Percentiles rank a stretch among this genome's conserved stretches.
phyloP scores from a whole-genome alignment of 2,113 vertebrate species.

The Atlantisia rogersi region DNA sequence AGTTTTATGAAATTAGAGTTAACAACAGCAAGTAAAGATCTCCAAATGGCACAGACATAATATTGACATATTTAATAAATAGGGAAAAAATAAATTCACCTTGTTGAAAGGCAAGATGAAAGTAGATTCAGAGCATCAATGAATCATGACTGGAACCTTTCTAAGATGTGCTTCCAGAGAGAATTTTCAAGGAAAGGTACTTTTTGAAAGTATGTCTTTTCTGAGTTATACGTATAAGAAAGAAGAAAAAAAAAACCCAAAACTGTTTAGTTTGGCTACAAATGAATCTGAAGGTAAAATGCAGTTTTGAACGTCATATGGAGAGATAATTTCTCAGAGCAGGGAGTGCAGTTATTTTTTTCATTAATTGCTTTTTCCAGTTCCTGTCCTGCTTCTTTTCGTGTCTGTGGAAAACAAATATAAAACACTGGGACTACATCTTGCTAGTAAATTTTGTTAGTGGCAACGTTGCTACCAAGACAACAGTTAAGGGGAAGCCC shows the following conservation, averaged over 20 bases:
- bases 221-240: neutral
- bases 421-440: neutral
- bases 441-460: neutral
- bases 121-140: neutral
- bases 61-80: neutral
- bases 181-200: neutral
- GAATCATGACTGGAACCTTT: neutral
- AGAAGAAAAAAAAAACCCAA: neutral
- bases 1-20: neutral
- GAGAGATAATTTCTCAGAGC: neutral
- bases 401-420: neutral
- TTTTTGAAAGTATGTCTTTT: neutral
- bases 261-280: neutral
- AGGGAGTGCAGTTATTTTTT: neutral
- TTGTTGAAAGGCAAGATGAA: neutral
- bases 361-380: neutral
- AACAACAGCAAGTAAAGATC: neutral
- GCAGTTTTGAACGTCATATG: neutral
- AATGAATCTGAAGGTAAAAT: neutral
- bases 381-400: neutral
- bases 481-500: neutral
- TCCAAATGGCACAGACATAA: neutral
- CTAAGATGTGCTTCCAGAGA: neutral
- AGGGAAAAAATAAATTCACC: neutral
- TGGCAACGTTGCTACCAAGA: neutral